Evolutionary conservation across 2,113 vertebrate genomes (phyloP), one percentile per base, ranked within the genome.

Genomic region (Peucedramus taeniatus): DNA sequence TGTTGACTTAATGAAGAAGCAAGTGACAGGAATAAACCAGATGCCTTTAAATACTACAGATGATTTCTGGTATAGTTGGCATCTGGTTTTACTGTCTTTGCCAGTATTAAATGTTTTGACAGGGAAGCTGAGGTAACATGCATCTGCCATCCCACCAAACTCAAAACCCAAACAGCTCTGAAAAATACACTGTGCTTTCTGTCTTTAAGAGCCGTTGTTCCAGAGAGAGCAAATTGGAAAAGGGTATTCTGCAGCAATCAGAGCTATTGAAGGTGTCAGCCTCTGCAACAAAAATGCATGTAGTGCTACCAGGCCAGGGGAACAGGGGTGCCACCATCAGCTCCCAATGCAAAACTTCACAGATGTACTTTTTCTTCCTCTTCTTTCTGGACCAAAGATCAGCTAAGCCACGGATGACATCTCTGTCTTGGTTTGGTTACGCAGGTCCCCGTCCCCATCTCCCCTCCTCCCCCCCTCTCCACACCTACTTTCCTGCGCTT

Each of bases 241-340:
- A 31, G 6, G 31, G 20, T 65, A 24, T 47, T 71, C 72, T 85
- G 7, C 3, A 0, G 18, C 65, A 57, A 45, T 33, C 16, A 39
- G 8, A 27, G 5, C n/a, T 72, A 16, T 22, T 76, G 39, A 7
- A 0, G 0, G 39, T 13, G 23, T 59, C 26, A 28, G 5, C 27
- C 15, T 63, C 54, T 44, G 28, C 8, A 69, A 50, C 10, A 79
- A 57, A 92, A 88, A 33, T 24, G 4, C 15, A 3, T 4, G 11
- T 15, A 18, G 11, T 47, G 6, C 16, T 80, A 35, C 7, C 15
- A 35, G 63, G 42, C 5, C 20, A 42, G 47, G 24, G 15, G 6
- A 51, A 6, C 13, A 18, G 1, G 0, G 9, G 24, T 85, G 14
- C 12, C 37, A 50, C 13, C 11, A 49, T 47, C 3, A 5, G 27